Base-by-base conservation (phyloP, 2,113 vertebrate genomes). In the Esox niger region DNA sequence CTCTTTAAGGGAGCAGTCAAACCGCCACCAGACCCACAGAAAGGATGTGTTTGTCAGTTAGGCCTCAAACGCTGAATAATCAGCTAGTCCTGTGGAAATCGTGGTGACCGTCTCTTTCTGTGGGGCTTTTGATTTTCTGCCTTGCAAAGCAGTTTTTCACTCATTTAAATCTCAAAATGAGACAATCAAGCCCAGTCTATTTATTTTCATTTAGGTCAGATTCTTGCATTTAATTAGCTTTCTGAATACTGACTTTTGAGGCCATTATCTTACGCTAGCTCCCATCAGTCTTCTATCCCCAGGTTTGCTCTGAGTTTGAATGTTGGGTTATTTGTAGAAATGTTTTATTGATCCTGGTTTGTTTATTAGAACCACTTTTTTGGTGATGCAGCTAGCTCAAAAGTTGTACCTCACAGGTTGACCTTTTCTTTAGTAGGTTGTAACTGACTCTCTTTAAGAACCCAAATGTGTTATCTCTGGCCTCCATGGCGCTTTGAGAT, bases 21-120 rank as follows among this genome's bases (percentile, higher is more conserved):
- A 75, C 58, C 58, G 6, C 59, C 31, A 32, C 59, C 59, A 60
- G 69, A 17, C 29, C 33, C 7, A 56, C 78, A 82, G 80, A 87
- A 85, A 85, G 81, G 82, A 82, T 72, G 73, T 52, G 82, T 85
- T 76, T 85, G 85, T 86, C 72, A 59, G 69, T 69, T 23, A 3
- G 25, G 64, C 69, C 73, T 82, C 71, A 81, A 85, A 79, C 70
- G n/a, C 62, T 84, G 81, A 82, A 86, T 82, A 82, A 81, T 82
- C 72, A 71, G n/a, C 6, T 73, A 64, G 63, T 62, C 76, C 77
- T 74, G 64, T 70, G 75, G 78, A 78, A 80, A 71, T 68, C 31
- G 3, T 77, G 79, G 77, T 75, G 79, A 69, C 76, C 80, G 68
- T 47, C 65, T 61, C 59, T 80, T 66, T 74, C 73, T 77, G 74